Conservation (phyloP, 2,888 invertebrate species). For the Amiota minor region DNA sequence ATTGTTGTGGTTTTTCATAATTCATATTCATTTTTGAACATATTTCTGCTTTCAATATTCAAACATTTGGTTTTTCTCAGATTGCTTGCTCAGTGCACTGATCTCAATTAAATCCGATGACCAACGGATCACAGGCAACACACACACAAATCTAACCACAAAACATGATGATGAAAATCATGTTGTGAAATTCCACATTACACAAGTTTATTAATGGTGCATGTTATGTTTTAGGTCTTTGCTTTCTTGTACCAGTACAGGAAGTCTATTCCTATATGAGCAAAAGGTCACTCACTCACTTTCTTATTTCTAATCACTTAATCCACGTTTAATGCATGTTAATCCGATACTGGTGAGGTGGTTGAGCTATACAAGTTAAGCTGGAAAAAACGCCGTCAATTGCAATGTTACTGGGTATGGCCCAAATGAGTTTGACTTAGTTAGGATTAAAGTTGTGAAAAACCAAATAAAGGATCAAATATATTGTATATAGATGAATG, state of each 20-base stretch:
- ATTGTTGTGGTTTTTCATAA: constrained; percentile 4
- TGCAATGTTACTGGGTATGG: constrained; percentile 53
- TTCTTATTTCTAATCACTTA: constrained; percentile 31
- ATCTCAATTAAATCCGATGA: constrained; percentile 61
- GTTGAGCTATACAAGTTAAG: constrained; percentile 60
- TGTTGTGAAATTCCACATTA: constrained; percentile 62
- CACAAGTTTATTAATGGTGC: constrained; percentile 56
- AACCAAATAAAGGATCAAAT: constrained; percentile 1
- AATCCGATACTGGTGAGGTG: constrained; percentile 44
- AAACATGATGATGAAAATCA: constrained; percentile 53
- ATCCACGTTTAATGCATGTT: constrained; percentile 57
- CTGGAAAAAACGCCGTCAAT: constrained; percentile 64
- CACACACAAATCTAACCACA: too few relatives aligned
- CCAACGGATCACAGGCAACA: not conserved
- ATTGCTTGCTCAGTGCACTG: constrained; percentile 44
- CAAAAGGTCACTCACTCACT: too few relatives aligned
- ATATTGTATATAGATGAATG: too few relatives aligned
- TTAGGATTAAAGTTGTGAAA: constrained; percentile 41
- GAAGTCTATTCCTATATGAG: too few relatives aligned
- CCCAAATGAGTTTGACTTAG: constrained; percentile 44
- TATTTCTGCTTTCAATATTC: not conserved
- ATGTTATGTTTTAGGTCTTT: not conserved
- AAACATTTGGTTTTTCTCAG: constrained; percentile 58
- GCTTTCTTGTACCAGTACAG: constrained; percentile 41
- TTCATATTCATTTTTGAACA: not conserved